A percentile compares a stretch with the other conserved stretches of the same genome.
Conservation (phyloP, 2,113 vertebrate species). For the Periophthalmus modestus region DNA sequence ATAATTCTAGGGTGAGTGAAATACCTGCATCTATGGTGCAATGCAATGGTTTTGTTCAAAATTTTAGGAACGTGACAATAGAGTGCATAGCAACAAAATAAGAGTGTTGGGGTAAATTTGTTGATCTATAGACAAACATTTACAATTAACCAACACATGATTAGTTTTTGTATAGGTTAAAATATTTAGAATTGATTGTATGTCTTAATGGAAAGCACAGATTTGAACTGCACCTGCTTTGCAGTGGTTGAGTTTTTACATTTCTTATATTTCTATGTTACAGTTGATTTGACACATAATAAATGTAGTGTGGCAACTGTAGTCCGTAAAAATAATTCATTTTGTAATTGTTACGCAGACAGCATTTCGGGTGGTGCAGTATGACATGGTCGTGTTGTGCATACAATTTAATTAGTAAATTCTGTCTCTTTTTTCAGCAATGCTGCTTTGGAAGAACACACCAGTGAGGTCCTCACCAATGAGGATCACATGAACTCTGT, state of each 20-base stretch:
- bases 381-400: not conserved
- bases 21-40: not conserved
- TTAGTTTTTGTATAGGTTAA: not conserved
- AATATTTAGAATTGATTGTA: not conserved
- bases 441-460: slow-evolving; percentile 36
- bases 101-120: too few species aligned
- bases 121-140: not conserved
- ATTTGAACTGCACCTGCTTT: not conserved
- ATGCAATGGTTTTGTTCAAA: too few species aligned
- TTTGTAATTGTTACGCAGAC: not conserved
- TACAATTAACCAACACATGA: not conserved
- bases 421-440: slow-evolving; percentile 55
- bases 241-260: not conserved
- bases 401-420: not conserved
- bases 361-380: not conserved
- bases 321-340: not conserved
- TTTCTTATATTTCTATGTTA: not conserved
- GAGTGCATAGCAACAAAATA: not conserved
- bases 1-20: not conserved
- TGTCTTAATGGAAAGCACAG: not conserved
- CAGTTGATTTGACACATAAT: not conserved
- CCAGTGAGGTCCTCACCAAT: slow-evolving; percentile 24
- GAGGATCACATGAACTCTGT: slow-evolving; percentile 75
- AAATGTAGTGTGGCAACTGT: not conserved
- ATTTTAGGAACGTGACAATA: not conserved